Base-by-base conservation (phyloP, 2,113 vertebrate genomes). In the Eulemur macaco region DNA sequence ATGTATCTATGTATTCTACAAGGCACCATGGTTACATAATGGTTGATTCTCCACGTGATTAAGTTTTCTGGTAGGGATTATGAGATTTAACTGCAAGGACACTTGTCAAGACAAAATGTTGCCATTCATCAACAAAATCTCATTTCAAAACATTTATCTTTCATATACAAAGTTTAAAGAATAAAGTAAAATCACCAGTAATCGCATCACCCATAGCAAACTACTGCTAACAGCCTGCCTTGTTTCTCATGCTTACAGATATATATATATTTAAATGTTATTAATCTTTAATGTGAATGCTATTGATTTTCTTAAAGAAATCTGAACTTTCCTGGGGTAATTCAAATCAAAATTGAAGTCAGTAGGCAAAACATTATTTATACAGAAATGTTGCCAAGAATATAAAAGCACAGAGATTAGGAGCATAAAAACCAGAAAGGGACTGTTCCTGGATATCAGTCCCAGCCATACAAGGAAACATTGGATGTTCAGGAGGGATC, bases 71-170 rank as follows among this genome's bases (percentile, higher is more conserved):
- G 31, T 58, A 95, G 47, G 11, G 34, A 88, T 64, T 66, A 66
- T n/a, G 58, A 54, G 1, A 96, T 89, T 54, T 54, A 94, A 95
- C 42, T 81, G 27, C 29, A 91, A 94, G 45, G 17, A 91, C 13
- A 71, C 34, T 31, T 66, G 31, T 52, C 47, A 80, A 93, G 20
- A 96, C 39, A 81, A 95, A 81, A 84, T 81, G 50, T 11, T 92
- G n/a, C 34, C 17, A 58, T 52, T 94, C 20, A 92, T 91, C 25
- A 94, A 82, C 42, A 94, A 84, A 91, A 69, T 68, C 50, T 94
- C 37, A 85, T 85, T 94, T 89, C 37, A 12, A 89, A 96, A 73
- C 20, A 91, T 56, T 42, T 86, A 54, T 45, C 37, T 60, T 90
- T 83, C 12, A 63, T 87, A 86, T 0, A 94, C 10, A 78, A 86